Conservation (phyloP, 1,140 invertebrate species). For the Sitophilus oryzae region DNA sequence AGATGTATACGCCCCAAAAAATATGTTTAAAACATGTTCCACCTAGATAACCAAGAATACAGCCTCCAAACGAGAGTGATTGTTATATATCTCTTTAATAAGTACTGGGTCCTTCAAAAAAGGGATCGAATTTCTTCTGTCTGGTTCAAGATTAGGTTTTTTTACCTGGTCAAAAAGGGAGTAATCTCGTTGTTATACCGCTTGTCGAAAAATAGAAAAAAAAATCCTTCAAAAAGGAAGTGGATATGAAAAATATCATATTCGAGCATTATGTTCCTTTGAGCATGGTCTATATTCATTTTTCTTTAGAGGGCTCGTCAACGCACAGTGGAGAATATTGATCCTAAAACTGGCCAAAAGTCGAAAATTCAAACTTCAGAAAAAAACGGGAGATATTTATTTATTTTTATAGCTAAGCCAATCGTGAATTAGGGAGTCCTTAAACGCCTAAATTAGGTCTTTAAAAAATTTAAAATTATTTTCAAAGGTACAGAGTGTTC, state of each 20-base stretch:
- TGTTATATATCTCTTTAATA: not conserved
- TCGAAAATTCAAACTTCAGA: no score
- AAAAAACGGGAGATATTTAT: no score
- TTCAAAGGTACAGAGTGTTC: no score
- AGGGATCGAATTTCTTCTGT: not conserved
- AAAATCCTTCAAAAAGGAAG: not conserved
- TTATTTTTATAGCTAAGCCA: no score
- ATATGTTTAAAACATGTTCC: not conserved
- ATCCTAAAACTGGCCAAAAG: no score
- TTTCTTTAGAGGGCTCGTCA: no score
- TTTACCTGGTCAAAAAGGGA: not conserved
- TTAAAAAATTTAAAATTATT: no score
- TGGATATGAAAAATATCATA: not conserved
- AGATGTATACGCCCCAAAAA: not conserved
- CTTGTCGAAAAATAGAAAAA: not conserved
- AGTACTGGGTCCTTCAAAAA: not conserved
- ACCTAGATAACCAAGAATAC: not conserved
- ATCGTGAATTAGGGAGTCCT: no score
- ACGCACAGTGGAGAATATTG: no score
- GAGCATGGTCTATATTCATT: not conserved
- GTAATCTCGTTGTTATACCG: not conserved
- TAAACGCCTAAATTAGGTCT: no score
- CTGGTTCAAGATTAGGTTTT: not conserved
- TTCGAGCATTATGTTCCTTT: not conserved
- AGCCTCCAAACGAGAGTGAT: not conserved